Evolutionary conservation across 2,113 vertebrate species (phyloP).

Genomic region (Clarias magur): DNA sequence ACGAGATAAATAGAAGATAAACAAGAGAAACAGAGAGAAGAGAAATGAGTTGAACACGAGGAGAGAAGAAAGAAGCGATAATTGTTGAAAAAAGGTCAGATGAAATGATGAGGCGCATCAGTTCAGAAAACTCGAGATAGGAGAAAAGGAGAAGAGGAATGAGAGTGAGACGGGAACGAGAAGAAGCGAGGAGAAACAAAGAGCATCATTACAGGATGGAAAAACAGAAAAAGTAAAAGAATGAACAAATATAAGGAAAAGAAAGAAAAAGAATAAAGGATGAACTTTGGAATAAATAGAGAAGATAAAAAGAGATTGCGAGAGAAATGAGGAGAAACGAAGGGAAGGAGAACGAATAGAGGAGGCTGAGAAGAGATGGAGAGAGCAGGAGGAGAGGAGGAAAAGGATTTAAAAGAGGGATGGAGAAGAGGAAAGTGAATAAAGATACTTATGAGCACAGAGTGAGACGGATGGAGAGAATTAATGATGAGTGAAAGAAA

Average conservation of each 20-base stretch:
- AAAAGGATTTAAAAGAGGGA: not conserved
- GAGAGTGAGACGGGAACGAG: not conserved
- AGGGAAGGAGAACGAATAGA: too few species aligned
- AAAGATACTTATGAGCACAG: not conserved
- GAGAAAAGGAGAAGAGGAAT: not conserved
- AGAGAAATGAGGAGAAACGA: not conserved
- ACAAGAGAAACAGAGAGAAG: not conserved
- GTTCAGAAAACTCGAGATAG: not conserved
- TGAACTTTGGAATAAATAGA: too few species aligned
- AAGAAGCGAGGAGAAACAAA: not conserved
- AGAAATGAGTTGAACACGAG: not conserved
- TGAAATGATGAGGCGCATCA: not conserved
- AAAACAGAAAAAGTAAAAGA: too few species aligned
- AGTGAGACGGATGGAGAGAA: not conserved
- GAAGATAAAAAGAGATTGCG: too few species aligned
- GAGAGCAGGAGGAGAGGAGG: not conserved
- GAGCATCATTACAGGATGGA: too few species aligned
- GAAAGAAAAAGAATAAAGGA: not conserved
- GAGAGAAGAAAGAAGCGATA: not conserved
- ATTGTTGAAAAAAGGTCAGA: not conserved
- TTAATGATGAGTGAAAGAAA: not conserved
- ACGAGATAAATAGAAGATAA: not conserved
- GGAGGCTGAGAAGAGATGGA: not conserved
- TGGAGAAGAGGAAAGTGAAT: not conserved
- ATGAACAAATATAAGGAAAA: too few species aligned